phyloP scores from a whole-genome alignment of 1,140 invertebrate genomes.

The Sarcophaga peregrina region DNA sequence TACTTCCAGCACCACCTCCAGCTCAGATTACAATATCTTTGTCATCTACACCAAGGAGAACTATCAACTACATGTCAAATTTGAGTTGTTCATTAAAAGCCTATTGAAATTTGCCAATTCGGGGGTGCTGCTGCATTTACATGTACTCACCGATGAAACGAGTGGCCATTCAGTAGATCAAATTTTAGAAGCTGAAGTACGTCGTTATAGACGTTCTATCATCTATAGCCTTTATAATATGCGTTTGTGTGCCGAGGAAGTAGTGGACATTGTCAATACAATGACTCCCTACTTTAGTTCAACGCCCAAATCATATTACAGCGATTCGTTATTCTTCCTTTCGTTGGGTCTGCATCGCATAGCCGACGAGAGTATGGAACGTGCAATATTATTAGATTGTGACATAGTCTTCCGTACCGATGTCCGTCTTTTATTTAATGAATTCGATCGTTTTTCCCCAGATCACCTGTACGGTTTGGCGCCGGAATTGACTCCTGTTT shows the following conservation, averaged over 20 bases:
- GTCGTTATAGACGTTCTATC: slow-evolving; percentile 68
- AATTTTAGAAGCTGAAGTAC: slow-evolving; percentile 67
- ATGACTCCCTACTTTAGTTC: slow-evolving; percentile 83
- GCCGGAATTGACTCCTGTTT: slow-evolving; percentile 83
- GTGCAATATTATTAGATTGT: slow-evolving; percentile 81
- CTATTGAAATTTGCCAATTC: slow-evolving; percentile 66
- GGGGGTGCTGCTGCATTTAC: slow-evolving; percentile 71
- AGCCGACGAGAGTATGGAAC: slow-evolving; percentile 72
- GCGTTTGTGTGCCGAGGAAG: slow-evolving; percentile 70
- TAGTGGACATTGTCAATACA: slow-evolving; percentile 74
- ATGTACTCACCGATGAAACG: slow-evolving; percentile 76
- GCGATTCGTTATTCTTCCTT: slow-evolving; percentile 84
- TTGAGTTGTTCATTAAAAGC: slow-evolving; percentile 71
- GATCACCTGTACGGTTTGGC: slow-evolving; percentile 79
- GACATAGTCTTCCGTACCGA: slow-evolving; percentile 83
- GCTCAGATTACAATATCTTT: slow-evolving; percentile 59
- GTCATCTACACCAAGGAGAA: slow-evolving; percentile 67
- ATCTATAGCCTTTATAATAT: slow-evolving; percentile 72
- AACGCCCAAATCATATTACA: slow-evolving; percentile 83
- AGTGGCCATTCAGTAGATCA: slow-evolving; percentile 74
- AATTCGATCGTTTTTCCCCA: slow-evolving; percentile 71
- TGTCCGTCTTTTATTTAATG: slow-evolving; percentile 74
- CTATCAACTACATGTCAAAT: slow-evolving; percentile 72
- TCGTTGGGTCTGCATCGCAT: slow-evolving; percentile 81
- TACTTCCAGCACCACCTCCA: slow-evolving; percentile 39